Evolutionary conservation across 1,140 invertebrate species (phyloP).

Genomic region (Aradophagus sp.): DNA sequence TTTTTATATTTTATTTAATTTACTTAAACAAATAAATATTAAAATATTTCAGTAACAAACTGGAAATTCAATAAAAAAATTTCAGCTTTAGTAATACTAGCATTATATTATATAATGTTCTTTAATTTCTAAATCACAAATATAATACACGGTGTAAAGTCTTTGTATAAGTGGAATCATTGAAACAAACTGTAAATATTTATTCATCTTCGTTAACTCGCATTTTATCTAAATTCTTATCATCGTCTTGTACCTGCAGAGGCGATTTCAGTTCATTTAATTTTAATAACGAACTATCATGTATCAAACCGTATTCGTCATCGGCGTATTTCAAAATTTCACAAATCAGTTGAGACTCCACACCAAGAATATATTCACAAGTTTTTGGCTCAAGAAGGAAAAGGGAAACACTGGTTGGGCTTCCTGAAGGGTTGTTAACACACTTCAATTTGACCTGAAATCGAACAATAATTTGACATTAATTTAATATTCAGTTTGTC

Average conservation of each 20-base stretch:
- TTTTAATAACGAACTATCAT: constrained; percentile 68
- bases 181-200: no score
- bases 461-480: no score
- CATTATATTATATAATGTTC: no score
- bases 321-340: constrained; percentile 85
- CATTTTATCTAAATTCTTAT: constrained; percentile 67
- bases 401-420: constrained; percentile 86
- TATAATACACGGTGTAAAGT: no score
- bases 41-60: no score
- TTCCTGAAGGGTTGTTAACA: constrained; percentile 78
- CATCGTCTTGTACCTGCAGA: constrained; percentile 52
- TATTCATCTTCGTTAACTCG: constrained; percentile 66
- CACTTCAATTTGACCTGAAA: constrained; percentile 86
- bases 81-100: no score
- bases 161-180: no score
- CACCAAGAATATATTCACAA: constrained; percentile 93
- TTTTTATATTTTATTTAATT: no score
- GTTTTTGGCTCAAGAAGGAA: constrained; percentile 92
- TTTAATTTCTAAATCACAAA: no score
- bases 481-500: no score
- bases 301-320: constrained; percentile 79
- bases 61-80: no score
- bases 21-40: no score
- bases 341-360: constrained; percentile 93
- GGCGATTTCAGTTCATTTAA: constrained; percentile 70